Evolutionary conservation across 2,113 vertebrate species (phyloP), one percentile per base, ranked within the genome.

Genomic region (Micronycteris hirsuta): DNA sequence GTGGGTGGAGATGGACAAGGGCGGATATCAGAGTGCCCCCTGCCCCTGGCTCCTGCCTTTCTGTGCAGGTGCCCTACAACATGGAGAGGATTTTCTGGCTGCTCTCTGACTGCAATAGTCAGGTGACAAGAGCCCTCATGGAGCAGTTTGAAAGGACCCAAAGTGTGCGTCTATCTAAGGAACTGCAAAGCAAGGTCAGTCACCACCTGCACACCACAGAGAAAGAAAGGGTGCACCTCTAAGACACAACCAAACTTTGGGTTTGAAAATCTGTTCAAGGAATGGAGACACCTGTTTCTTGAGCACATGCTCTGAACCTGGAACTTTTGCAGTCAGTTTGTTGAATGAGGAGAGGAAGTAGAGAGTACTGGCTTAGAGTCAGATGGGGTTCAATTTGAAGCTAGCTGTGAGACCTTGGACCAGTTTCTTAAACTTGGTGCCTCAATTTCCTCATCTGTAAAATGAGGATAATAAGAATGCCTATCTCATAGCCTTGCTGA

Each of bases 51-150:
- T n/a, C 43, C 33, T 28, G 36, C 7, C 65, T 94, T 52, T 20
- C 86, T 43, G 17, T 81, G 3, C 77, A 99, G 99, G 99, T 99
- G 49, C 99, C 99, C 2, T 99, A 99, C 97, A 99, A 99, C 76
- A 97, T 99, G 99, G 99, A 99, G 98, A 99, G 99, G 83, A 97
- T 99, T 86, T 99, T 99, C 94, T 99, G 99, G 99, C 95, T 99
- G 86, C 97, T 99, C 28, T 98, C 99, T 0, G 98, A 97, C 36
- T 98, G 93, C 28, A 97, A 99, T 38, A 96, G 98, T 20, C 2
- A 0, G 58, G 67, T 96, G 87, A 98, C 98, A 3, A 99, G 98
- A 96, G 94, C 1, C 0, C 97, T 99, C 97, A 99, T 99, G 99
- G 99, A 99, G 58, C 98, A 96, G 92, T 99, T 99, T 97, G 99